These are phyloP conservation scores for Ctenopoma multispine DNA, from an alignment of 2,797 vertebrate genomes.

Conservation along the genomic window DNA sequence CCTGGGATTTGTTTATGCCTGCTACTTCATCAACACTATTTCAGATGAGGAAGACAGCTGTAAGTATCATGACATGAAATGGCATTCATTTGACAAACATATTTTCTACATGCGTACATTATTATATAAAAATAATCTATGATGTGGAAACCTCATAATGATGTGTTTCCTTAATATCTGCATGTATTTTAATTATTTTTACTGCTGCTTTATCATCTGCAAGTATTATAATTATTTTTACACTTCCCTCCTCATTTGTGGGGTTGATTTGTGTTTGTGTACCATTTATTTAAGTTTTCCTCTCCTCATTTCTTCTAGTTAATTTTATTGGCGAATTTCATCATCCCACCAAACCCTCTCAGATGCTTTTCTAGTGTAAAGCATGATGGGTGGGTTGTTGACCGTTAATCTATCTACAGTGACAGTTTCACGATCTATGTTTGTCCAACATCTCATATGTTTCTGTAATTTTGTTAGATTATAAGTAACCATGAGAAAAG, in stretches of 20 bases:
- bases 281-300: conserved; percentile 35
- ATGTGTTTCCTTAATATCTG: background rate
- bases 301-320: conserved; percentile 63
- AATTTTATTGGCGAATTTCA: conserved; percentile 72
- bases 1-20: conserved; percentile 88
- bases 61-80: conserved; percentile 78
- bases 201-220: background rate
- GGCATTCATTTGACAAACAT: background rate
- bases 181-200: background rate
- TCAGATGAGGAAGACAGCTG: conserved; percentile 92
- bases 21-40: conserved; percentile 86
- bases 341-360: conserved; percentile 70
- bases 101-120: background rate
- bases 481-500: conserved; percentile 48
- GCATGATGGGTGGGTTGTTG: conserved; percentile 39
- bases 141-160: background rate
- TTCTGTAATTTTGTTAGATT: conserved; percentile 54
- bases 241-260: background rate
- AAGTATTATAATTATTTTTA: background rate
- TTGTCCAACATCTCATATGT: background rate
- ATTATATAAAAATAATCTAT: background rate
- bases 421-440: no score
- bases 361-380: conserved; percentile 62
- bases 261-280: conserved; percentile 9
- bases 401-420: no score